A percentile compares a stretch with the other conserved stretches of the same genome.
Evolutionary conservation across 2,888 invertebrate genomes (phyloP).

Genomic region (Phengaris arion): DNA sequence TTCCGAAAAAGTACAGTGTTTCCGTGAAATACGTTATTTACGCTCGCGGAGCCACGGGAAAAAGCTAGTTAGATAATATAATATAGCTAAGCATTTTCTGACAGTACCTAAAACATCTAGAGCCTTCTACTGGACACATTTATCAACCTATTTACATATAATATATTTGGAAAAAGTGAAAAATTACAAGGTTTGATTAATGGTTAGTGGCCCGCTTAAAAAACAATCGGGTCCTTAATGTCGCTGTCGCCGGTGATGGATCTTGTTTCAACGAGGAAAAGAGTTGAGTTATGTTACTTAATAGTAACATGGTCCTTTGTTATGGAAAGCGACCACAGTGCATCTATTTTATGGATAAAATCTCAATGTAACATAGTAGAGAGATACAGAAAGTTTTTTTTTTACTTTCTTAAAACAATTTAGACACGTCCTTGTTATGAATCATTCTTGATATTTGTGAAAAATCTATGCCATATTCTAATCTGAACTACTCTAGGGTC

Average conservation of each 20-base stretch:
- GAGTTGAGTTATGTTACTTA: conserved; percentile 32
- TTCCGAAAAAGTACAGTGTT: too few species aligned
- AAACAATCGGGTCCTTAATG: conserved; percentile 70
- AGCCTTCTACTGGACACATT: background rate
- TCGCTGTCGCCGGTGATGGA: conserved; percentile 71
- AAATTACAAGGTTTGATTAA: conserved; percentile 71
- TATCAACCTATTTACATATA: conserved; percentile 21
- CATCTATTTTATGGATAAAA: background rate
- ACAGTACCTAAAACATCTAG: background rate
- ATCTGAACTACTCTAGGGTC: too few species aligned
- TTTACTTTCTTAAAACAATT: too few species aligned
- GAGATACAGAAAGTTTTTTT: too few species aligned
- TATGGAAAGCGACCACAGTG: background rate
- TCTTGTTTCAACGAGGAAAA: conserved; percentile 46
- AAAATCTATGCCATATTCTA: too few species aligned
- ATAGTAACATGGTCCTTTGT: conserved; percentile 1
- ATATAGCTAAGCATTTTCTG: too few species aligned
- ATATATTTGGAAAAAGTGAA: conserved; percentile 58
- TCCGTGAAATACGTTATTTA: too few species aligned
- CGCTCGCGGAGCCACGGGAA: too few species aligned
- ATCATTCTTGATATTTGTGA: too few species aligned
- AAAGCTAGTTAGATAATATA: too few species aligned
- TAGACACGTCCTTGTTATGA: too few species aligned
- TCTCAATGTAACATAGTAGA: background rate
- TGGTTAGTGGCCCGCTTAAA: conserved; percentile 60